These are phyloP conservation scores for Protosalanx chinensis DNA, from an alignment of 2,797 vertebrate genomes.

Conservation along the genomic window DNA sequence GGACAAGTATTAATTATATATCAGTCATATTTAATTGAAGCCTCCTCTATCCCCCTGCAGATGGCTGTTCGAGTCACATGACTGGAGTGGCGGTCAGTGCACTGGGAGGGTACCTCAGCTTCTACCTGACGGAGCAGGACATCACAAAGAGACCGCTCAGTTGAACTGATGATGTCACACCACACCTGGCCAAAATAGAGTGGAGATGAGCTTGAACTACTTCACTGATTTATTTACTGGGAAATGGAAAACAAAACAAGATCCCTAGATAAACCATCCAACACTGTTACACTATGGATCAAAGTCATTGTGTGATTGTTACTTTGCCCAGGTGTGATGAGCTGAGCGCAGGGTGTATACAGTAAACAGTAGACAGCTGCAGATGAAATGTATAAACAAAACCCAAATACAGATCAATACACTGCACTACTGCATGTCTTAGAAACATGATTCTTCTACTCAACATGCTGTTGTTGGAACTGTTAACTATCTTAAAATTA, in stretches of 20 bases:
- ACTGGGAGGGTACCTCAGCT: constrained; percentile 81
- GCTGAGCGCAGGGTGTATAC: not conserved
- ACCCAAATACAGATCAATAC: not conserved
- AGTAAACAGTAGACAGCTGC: not conserved
- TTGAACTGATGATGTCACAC: constrained; percentile 37
- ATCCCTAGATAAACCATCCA: not conserved
- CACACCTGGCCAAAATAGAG: not conserved
- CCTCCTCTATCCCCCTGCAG: constrained; percentile 53
- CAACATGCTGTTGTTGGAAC: not conserved
- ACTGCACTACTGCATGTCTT: not conserved
- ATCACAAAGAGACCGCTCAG: constrained; percentile 76
- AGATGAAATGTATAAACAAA: not conserved
- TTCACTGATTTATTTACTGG: not conserved
- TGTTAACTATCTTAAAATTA: not conserved
- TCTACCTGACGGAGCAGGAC: constrained; percentile 76
- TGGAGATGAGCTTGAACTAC: not conserved
- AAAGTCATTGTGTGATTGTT: not conserved
- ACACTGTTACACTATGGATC: not conserved
- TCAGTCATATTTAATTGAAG: not conserved
- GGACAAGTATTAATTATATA: not conserved
- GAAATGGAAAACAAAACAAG: not conserved
- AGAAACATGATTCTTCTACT: not conserved
- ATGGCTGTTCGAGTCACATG: constrained; percentile 83
- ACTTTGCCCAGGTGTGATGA: not conserved
- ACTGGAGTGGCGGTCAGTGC: constrained; percentile 77